Conservation (phyloP, 2,113 vertebrate genomes). For the Glaucidium brasilianum region DNA sequence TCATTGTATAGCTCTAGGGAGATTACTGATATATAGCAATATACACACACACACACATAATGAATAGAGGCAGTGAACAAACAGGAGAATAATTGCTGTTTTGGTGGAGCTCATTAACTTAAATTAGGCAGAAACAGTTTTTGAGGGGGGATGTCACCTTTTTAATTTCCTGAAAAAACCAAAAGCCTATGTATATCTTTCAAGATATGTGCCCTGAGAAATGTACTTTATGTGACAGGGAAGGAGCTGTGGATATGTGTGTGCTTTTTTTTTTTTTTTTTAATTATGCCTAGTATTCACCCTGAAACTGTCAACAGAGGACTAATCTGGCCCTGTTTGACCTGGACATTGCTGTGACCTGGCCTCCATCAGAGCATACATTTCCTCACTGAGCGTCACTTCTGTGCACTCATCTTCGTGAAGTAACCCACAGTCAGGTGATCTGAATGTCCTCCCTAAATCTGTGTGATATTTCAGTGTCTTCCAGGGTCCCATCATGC, state of each 20-base stretch:
- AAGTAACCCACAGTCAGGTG: background rate
- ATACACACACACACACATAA: background rate
- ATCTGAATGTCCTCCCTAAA: background rate
- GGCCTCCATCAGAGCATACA: accelerated
- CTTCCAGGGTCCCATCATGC: background rate
- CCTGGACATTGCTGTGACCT: accelerated
- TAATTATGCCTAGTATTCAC: background rate
- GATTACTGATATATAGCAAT: conserved; percentile 5
- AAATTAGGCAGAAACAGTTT: background rate
- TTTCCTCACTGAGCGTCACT: background rate
- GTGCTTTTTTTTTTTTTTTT: background rate
- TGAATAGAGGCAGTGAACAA: background rate
- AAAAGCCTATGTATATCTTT: background rate
- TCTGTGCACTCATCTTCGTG: background rate
- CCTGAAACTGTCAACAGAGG: background rate
- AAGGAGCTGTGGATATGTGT: too few species aligned
- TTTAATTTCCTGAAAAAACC: background rate
- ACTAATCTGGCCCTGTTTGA: background rate
- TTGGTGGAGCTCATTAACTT: background rate
- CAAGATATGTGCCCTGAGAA: background rate
- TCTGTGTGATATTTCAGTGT: background rate
- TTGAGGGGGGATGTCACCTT: background rate
- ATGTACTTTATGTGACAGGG: background rate
- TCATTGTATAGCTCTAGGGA: background rate
- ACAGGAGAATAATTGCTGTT: background rate